phyloP scores from a whole-genome alignment of 64 coral and sea anemone genomes.

The Montipora capricornis region DNA sequence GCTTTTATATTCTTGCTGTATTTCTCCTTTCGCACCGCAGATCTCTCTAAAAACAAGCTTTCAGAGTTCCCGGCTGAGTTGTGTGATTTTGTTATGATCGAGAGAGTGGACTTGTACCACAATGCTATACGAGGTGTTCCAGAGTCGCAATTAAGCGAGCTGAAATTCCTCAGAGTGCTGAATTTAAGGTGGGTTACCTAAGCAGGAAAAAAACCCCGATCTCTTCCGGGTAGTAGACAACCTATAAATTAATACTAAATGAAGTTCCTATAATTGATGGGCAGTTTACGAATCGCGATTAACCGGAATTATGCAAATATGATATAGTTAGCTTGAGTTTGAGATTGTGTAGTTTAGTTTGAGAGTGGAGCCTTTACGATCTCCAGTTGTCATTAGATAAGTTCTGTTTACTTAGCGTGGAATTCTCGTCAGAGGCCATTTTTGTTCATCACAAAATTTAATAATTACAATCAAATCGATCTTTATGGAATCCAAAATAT shows the following conservation, averaged over 20 bases:
- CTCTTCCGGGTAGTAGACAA: not conserved
- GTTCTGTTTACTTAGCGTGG: too few relatives aligned
- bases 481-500: too few relatives aligned
- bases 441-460: too few relatives aligned
- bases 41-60: conserved; percentile 94
- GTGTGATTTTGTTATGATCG: conserved; percentile 98
- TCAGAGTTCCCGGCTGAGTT: conserved; percentile 90
- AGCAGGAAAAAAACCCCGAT: not conserved
- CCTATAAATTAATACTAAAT: not conserved
- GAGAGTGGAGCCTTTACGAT: too few relatives aligned
- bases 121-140: conserved; percentile 87
- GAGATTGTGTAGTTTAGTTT: too few relatives aligned
- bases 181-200: conserved; percentile 85
- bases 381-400: too few relatives aligned
- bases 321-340: not conserved
- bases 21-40: conserved; percentile 49
- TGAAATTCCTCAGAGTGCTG: conserved; percentile 82
- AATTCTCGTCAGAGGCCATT: too few relatives aligned
- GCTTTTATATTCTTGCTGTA: conserved; percentile 2
- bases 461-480: too few relatives aligned
- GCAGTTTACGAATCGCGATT: not conserved
- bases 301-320: not conserved
- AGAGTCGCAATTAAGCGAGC: conserved; percentile 54
- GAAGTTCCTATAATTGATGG: too few relatives aligned
- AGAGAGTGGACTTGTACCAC: conserved; percentile 91